phyloP scores from a whole-genome alignment of 2,888 invertebrate genomes.

The Shargacucullia verbasci region DNA sequence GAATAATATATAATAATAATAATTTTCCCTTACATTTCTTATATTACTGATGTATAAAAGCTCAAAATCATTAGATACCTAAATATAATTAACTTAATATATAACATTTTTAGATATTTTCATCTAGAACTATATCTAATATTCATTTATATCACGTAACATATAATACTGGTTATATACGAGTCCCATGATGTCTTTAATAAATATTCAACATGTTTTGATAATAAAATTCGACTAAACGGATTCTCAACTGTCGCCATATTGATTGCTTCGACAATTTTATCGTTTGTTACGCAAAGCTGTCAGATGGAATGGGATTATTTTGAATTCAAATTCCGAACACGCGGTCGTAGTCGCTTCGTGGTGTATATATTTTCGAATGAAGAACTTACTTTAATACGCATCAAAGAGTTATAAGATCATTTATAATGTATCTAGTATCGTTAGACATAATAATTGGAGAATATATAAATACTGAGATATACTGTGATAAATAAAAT shows the following conservation, averaged over 20 bases:
- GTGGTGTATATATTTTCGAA: conserved; percentile 34
- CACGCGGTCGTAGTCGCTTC: conserved; percentile 41
- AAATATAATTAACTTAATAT: too few species aligned
- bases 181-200: conserved; percentile 31
- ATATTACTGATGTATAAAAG: too few species aligned
- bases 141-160: conserved; percentile 33
- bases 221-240: conserved; percentile 52
- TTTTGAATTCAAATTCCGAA: conserved; percentile 61
- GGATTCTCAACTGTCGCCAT: conserved; percentile 56
- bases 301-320: conserved; percentile 57
- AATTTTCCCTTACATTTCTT: too few species aligned
- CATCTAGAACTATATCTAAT: too few species aligned
- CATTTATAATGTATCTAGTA: too few species aligned
- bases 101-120: too few species aligned
- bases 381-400: conserved; percentile 35
- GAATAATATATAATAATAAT: too few species aligned
- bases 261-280: conserved; percentile 62
- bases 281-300: conserved; percentile 62
- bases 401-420: conserved; percentile 11
- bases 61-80: too few species aligned
- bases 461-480: too few species aligned
- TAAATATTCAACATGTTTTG: conserved; percentile 53
- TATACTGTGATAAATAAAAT: too few species aligned
- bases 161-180: conserved; percentile 38
- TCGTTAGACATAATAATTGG: too few species aligned